phyloP scores from a whole-genome alignment of 2,797 vertebrate genomes.

The Tenualosa ilisha region DNA sequence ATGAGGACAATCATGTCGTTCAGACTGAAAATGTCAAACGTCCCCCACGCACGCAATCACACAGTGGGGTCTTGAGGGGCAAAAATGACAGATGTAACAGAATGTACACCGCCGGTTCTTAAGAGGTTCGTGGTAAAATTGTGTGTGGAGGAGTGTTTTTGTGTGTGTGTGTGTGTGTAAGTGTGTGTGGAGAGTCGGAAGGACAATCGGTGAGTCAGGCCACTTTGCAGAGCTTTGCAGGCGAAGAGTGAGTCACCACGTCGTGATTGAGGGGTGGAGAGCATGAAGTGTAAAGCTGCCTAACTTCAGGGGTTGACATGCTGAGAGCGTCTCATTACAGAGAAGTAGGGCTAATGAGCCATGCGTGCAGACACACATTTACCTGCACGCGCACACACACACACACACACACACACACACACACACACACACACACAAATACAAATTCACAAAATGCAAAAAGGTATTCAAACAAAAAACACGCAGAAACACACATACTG shows the following conservation, averaged over 20 bases:
- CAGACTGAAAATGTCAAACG: not conserved
- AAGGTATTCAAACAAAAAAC: not conserved
- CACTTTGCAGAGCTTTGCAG: not conserved
- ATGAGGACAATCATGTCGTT: not conserved
- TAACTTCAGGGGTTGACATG: not conserved
- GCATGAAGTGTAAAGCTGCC: not conserved
- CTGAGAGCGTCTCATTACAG: not conserved
- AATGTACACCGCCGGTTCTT: not conserved
- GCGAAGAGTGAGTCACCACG: not conserved
- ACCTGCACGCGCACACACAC: not conserved
- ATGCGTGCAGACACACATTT: not conserved
- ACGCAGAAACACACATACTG: not conserved
- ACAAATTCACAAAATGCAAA: not conserved
- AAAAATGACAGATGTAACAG: not conserved
- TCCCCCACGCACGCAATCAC: not conserved
- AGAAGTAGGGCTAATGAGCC: not conserved
- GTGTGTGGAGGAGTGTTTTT: not conserved
- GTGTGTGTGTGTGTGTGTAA: conserved; percentile 5
- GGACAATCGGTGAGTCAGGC: conserved; percentile 3
- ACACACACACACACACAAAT: not conserved
- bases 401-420: not conserved
- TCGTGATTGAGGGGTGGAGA: not conserved
- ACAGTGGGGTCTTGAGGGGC: not conserved
- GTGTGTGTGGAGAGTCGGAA: not conserved
- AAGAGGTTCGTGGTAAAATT: not conserved